A percentile compares a stretch with the other conserved stretches of the same genome.
phyloP scores from a whole-genome alignment of 2,888 invertebrate genomes.

The Calliopum simillimum region DNA sequence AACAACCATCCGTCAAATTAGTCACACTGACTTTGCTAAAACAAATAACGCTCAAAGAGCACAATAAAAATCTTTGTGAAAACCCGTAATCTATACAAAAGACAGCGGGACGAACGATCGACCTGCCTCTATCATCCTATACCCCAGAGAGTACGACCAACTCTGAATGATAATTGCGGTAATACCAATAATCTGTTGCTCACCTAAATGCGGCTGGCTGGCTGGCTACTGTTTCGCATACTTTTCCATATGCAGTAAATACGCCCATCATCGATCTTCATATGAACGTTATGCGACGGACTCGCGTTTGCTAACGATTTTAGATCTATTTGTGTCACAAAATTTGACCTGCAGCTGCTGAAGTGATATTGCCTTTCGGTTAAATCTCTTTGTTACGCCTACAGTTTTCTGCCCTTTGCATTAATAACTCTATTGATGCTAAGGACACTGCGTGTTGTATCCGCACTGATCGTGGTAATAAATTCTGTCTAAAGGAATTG shows the following conservation, averaged over 20 bases:
- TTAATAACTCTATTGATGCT: too few relatives aligned
- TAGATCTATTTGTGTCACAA: too few relatives aligned
- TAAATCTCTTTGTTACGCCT: slow-evolving; percentile 37
- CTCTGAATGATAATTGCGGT: slow-evolving; percentile 56
- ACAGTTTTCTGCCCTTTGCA: slow-evolving; percentile 29
- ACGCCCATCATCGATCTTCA: slow-evolving; percentile 2
- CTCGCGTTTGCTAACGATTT: too few relatives aligned
- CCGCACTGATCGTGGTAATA: too few relatives aligned
- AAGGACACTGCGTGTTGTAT: too few relatives aligned
- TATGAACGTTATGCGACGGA: background rate
- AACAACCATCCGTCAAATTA: background rate
- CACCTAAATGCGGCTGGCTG: slow-evolving; percentile 19
- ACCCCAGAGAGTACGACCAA: slow-evolving; percentile 29
- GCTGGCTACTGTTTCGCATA: background rate
- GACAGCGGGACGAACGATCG: background rate
- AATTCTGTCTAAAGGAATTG: too few relatives aligned
- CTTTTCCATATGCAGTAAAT: slow-evolving; percentile 6
- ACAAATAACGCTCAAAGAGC: too few relatives aligned
- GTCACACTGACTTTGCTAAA: background rate
- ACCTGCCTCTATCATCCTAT: slow-evolving; percentile 14
- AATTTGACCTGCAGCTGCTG: too few relatives aligned
- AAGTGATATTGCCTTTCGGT: too few relatives aligned
- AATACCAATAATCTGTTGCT: slow-evolving; percentile 57
- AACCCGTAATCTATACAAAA: slow-evolving; percentile 5
- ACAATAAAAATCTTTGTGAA: too few relatives aligned